A percentile compares a stretch with the other conserved stretches of the same genome.
Conservation (phyloP, 2,113 vertebrate genomes). For the Anoura caudifer region DNA sequence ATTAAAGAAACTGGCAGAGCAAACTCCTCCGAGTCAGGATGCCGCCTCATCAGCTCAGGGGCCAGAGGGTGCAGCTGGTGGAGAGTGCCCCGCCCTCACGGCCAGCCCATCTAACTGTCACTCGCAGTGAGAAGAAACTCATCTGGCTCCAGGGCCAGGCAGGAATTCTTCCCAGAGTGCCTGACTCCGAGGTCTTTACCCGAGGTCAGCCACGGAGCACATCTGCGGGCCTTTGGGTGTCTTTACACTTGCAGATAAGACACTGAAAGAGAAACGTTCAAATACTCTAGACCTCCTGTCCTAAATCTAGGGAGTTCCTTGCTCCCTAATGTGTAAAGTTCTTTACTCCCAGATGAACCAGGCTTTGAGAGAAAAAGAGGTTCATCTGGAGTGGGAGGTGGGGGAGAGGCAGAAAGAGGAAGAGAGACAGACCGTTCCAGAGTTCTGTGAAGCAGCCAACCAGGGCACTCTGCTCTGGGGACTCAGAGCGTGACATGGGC, state of each 20-base stretch:
- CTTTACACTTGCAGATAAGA: background rate
- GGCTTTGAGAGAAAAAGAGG: background rate
- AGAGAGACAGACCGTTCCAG: background rate
- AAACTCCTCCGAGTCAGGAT: too few species aligned
- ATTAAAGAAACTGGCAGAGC: background rate
- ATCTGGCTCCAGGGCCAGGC: rapidly evolving
- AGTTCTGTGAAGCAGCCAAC: background rate
- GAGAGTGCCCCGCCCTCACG: background rate
- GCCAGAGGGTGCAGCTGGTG: background rate
- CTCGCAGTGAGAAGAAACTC: background rate
- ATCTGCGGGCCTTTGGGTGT: background rate
- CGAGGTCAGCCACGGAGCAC: background rate
- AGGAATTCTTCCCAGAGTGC: background rate
- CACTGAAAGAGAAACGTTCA: background rate
- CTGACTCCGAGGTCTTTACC: background rate
- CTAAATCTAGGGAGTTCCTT: background rate
- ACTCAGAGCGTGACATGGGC: background rate
- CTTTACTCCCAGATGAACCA: background rate
- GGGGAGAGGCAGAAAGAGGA: too few species aligned
- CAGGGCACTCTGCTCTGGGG: background rate
- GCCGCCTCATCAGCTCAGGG: background rate
- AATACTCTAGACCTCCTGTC: background rate
- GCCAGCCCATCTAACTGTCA: rapidly evolving
- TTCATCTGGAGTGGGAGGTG: rapidly evolving
- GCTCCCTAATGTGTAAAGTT: background rate